These are phyloP conservation scores for Amphipoea lucens DNA, from an alignment of 2,888 invertebrate species.

Conservation along the genomic window DNA sequence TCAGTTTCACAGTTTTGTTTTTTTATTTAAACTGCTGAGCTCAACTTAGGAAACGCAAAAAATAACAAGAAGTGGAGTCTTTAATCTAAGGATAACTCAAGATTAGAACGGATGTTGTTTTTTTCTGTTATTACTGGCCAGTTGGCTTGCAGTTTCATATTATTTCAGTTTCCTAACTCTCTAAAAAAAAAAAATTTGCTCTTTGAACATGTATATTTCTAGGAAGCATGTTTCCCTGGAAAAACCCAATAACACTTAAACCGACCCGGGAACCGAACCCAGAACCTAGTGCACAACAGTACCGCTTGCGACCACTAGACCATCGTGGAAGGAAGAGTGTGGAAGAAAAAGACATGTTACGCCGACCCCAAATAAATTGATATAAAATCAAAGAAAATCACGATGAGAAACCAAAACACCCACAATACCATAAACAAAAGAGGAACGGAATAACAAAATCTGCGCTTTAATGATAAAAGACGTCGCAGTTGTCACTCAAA, in stretches of 20 bases:
- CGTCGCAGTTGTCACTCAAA: conserved; percentile 67
- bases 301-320: not conserved
- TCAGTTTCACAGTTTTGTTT: not conserved
- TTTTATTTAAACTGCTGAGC: not conserved
- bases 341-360: not conserved
- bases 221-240: not conserved
- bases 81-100: not conserved
- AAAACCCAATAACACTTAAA: no score
- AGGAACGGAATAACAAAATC: conserved; percentile 39
- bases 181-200: not conserved
- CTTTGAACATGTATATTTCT: not conserved
- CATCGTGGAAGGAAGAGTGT: not conserved
- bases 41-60: not conserved
- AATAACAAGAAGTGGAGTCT: no score
- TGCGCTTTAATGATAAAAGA: conserved; percentile 47
- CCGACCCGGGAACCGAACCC: not conserved
- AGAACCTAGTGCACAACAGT: not conserved
- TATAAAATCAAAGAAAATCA: no score
- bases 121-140: conserved; percentile 3
- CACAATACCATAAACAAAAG: conserved; percentile 31
- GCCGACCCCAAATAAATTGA: not conserved
- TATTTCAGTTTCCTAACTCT: not conserved
- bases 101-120: conserved; percentile 20
- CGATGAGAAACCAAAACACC: not conserved
- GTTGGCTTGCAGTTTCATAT: not conserved